These are phyloP conservation scores for Drosophila sp. DNA, from an alignment of 1,140 invertebrate species.

Conservation along the genomic window DNA sequence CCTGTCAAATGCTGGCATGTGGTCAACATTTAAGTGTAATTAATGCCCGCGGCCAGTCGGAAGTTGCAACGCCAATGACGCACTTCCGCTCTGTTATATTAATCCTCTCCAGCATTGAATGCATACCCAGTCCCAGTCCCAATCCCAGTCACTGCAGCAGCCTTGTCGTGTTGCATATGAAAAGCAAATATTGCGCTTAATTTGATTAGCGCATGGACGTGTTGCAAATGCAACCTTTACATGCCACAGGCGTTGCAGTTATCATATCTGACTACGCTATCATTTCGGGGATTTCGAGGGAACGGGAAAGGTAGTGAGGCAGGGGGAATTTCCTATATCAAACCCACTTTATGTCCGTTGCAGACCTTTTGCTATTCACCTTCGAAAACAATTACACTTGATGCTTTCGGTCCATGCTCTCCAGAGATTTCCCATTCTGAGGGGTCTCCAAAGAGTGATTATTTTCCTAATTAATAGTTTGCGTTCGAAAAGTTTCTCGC, in stretches of 20 bases:
- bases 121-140: constrained; percentile 8
- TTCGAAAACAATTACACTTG: constrained; percentile 9
- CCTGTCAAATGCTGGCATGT: constrained; percentile 79
- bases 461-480: constrained; percentile 72
- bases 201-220: constrained; percentile 71
- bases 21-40: constrained; percentile 83
- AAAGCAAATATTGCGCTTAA: constrained; percentile 78
- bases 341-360: neutral
- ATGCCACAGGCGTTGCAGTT: constrained; percentile 20
- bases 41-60: constrained; percentile 71
- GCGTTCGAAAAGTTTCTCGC: constrained; percentile 57
- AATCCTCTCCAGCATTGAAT: constrained; percentile 12
- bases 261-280: constrained; percentile 1
- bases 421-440: neutral
- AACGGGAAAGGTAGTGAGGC: too few relatives aligned
- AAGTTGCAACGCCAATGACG: constrained; percentile 60
- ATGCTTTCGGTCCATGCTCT: neutral
- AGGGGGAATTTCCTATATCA: neutral
- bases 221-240: constrained; percentile 29
- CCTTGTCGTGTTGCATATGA: constrained; percentile 54
- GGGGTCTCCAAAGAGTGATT: neutral
- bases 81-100: constrained; percentile 26
- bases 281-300: constrained; percentile 7
- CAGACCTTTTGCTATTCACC: neutral
- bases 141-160: too few relatives aligned